Conservation (phyloP, 2,113 vertebrate species). For the Tachysurus fulvidraco region DNA sequence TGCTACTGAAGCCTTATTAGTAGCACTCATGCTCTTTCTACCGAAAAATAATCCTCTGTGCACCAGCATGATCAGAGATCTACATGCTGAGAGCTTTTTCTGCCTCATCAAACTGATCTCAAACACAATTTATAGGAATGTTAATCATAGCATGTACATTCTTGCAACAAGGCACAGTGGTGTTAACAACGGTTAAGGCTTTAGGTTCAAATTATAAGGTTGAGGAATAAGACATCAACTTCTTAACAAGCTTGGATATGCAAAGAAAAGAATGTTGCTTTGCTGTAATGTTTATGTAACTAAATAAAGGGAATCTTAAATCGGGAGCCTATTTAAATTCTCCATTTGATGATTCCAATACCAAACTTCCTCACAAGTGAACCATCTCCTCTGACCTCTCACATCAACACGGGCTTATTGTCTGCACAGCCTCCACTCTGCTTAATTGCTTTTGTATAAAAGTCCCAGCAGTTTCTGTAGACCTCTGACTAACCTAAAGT, state of each 20-base stretch:
- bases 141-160: background rate
- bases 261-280: too few relatives aligned
- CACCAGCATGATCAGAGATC: slow-evolving; percentile 10
- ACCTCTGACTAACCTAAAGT: too few relatives aligned
- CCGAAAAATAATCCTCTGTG: background rate
- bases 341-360: background rate
- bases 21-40: slow-evolving; percentile 13
- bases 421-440: background rate
- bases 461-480: too few relatives aligned
- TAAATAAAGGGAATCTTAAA: too few relatives aligned
- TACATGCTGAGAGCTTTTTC: slow-evolving; percentile 20
- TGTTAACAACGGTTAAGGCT: too few relatives aligned
- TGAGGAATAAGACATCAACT: too few relatives aligned
- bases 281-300: too few relatives aligned
- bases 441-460: background rate
- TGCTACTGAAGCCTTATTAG: background rate
- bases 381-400: background rate
- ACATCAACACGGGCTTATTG: background rate
- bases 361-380: background rate
- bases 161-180: background rate
- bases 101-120: slow-evolving; percentile 9
- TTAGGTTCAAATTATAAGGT: too few relatives aligned
- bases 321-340: too few relatives aligned
- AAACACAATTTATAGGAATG: slow-evolving; percentile 7
- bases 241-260: too few relatives aligned